A percentile compares a stretch with the other conserved stretches of the same genome.
These are phyloP conservation scores for Myathropa florea DNA, from an alignment of 2,888 invertebrate genomes.

Conservation along the genomic window DNA sequence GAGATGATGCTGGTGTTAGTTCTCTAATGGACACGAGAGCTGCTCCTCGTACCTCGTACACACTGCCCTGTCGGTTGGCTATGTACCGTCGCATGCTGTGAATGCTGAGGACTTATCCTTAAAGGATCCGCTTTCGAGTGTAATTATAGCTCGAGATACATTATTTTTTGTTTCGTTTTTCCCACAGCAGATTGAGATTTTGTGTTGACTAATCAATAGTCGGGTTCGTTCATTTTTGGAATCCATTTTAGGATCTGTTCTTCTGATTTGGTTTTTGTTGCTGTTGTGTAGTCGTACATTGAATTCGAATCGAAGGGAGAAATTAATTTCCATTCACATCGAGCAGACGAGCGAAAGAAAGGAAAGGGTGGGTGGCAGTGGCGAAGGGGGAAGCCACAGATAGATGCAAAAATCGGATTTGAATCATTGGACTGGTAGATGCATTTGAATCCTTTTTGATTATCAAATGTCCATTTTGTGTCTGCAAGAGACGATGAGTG, in stretches of 20 bases:
- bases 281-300: background rate
- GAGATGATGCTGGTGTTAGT: conserved; percentile 36
- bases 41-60: background rate
- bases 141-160: conserved; percentile 26
- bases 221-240: conserved; percentile 32
- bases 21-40: conserved; percentile 50
- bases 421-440: background rate
- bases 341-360: background rate
- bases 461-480: background rate
- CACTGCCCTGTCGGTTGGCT: conserved; percentile 22
- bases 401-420: background rate
- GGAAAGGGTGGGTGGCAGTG: background rate
- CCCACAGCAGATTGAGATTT: background rate
- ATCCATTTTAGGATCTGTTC: background rate
- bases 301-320: background rate
- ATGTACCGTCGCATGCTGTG: conserved; percentile 43
- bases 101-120: conserved; percentile 42
- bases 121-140: conserved; percentile 34
- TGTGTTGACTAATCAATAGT: conserved; percentile 29
- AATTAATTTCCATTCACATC: background rate
- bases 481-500: background rate
- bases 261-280: background rate
- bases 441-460: background rate
- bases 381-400: background rate
- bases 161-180: background rate